Percentiles rank a stretch among this genome's conserved stretches.
Conservation (phyloP, 2,888 invertebrate species). For the Leucophenga montana region DNA sequence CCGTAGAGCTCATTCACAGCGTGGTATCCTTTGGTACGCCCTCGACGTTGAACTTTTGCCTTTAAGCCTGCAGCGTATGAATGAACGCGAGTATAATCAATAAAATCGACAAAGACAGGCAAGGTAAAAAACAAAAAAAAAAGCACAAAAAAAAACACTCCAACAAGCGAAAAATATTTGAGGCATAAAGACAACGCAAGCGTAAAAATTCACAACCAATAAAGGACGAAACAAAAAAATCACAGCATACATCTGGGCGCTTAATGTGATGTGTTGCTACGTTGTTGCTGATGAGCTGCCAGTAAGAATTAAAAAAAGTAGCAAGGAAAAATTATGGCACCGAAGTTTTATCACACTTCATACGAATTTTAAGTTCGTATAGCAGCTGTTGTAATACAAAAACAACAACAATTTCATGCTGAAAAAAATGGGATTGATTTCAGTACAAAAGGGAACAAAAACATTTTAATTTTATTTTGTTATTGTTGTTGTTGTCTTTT, state of each 20-base stretch:
- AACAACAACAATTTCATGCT: too few species aligned
- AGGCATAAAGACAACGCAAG: constrained; percentile 19
- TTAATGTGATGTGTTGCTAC: background rate
- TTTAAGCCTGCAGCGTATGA: background rate
- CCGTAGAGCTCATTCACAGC: background rate
- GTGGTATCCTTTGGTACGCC: background rate
- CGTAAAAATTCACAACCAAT: constrained; percentile 8
- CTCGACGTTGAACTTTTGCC: constrained; percentile 13
- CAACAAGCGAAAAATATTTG: constrained; percentile 12
- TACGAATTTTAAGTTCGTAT: too few species aligned
- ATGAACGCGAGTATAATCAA: constrained; percentile 15
- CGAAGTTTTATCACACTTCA: too few species aligned
- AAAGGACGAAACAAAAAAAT: background rate
- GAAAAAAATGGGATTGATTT: too few species aligned
- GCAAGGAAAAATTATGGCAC: too few species aligned
- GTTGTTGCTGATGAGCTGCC: background rate
- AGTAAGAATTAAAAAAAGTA: too few species aligned
- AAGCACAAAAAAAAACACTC: background rate
- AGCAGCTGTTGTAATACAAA: too few species aligned
- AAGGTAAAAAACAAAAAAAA: background rate
- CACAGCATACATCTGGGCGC: constrained; percentile 12
- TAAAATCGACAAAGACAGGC: constrained; percentile 13
- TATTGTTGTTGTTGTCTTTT: too few species aligned
- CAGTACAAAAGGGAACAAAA: too few species aligned
- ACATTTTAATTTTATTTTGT: too few species aligned